Base-by-base conservation (phyloP, 2,888 invertebrate species). In the Eupithecia insigniata region DNA sequence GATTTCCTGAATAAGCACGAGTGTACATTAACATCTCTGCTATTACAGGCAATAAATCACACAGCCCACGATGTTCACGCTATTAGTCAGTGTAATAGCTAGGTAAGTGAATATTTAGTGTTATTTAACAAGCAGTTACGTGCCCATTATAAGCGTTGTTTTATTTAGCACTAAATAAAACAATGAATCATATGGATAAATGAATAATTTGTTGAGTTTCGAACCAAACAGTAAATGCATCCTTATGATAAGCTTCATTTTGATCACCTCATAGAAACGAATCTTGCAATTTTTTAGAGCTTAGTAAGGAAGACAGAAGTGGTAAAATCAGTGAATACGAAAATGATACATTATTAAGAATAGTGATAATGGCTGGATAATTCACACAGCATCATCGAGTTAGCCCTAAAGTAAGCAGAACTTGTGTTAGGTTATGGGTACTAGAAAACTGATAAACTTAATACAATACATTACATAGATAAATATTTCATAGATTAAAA, bases 41-140 rank as follows among this genome's bases (percentile, higher is more conserved):
- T n/a, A 34, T 34, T 36, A 64, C 34, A 64, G 26, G n/a, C 26
- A 10, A 64, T 64, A 64, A 64, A 64, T 64, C 64, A 64, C 28
- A 32, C 26, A 36, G 30, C 6, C 64, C 36, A 10, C 46, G 22
- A 22, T 36, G 28, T 62, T 36, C 28, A 32, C 66, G 46, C 30
- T 1, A 46, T 30, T 43, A 18, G 43, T 30, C 43, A 5, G 28
- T 43, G 34, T 66, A 46, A 30, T 66, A 18, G 30, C 39, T 30
- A 66, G 32, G 34, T 64, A 36, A 64, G 34, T 64, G 64, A 12
- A 64, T 36, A 60, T 60, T 58, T 58, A 60, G 30, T 30, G 60
- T 60, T 60, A 60, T 55, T 43, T 34, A 64, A 69, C 34, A 43
- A 34, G 51, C 43, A 64, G 62, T 55, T 62, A 64, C 51, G 64